A percentile compares a stretch with the other conserved stretches of the same genome.
phyloP scores from a whole-genome alignment of 2,113 vertebrate species.

The Pollachius pollachius region DNA sequence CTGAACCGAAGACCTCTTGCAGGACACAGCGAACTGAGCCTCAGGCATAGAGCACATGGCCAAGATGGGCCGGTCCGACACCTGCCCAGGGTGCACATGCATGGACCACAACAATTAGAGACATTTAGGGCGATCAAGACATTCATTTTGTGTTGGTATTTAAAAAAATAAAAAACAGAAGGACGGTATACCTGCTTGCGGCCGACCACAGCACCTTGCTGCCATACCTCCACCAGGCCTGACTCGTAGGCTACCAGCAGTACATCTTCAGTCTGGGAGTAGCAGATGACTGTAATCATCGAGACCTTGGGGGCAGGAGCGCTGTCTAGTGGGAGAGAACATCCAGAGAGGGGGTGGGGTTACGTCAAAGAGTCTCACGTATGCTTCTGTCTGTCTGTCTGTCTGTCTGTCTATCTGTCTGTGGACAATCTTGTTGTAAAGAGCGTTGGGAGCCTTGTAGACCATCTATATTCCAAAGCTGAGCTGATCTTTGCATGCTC shows the following conservation, averaged over 20 bases:
- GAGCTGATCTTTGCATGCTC: too few relatives aligned
- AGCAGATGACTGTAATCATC: slow-evolving; percentile 70
- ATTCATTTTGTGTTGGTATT: too few relatives aligned
- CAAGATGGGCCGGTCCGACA: slow-evolving; percentile 31
- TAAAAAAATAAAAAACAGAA: background rate
- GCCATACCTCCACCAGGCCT: slow-evolving; percentile 80
- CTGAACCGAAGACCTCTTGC: slow-evolving; percentile 36
- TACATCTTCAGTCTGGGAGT: slow-evolving; percentile 63
- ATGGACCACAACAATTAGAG: background rate
- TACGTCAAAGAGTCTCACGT: too few relatives aligned
- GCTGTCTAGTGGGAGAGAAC: slow-evolving; percentile 35
- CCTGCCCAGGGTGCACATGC: slow-evolving; percentile 35
- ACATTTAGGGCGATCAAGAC: too few relatives aligned
- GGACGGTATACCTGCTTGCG: slow-evolving; percentile 59
- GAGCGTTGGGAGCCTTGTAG: too few relatives aligned
- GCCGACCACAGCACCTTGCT: slow-evolving; percentile 38
- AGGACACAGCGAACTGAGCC: slow-evolving; percentile 56
- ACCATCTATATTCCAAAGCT: too few relatives aligned
- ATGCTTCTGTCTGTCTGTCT: too few relatives aligned
- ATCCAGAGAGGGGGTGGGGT: background rate
- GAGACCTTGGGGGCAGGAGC: slow-evolving; percentile 25
- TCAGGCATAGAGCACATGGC: slow-evolving; percentile 59
- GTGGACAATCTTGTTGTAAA: too few relatives aligned
- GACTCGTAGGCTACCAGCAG: slow-evolving; percentile 69
- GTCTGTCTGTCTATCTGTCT: too few relatives aligned